Evolutionary conservation across 1,140 invertebrate species (phyloP), one percentile per base, ranked within the genome.

Genomic region (Cyclina sinensis): DNA sequence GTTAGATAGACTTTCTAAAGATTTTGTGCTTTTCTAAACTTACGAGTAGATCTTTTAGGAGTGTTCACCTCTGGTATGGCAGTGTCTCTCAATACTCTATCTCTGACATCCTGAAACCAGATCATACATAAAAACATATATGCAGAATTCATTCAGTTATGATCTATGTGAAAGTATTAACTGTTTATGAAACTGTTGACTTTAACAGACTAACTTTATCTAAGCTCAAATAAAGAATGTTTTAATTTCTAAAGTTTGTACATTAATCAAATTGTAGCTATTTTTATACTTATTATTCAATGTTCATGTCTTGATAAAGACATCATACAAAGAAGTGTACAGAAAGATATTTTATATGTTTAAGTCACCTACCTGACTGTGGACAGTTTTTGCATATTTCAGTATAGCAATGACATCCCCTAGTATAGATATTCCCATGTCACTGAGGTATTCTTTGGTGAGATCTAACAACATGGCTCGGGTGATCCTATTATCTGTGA

Each of bases 401-500:
- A 98, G 95, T 90, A 98, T 98, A 18, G 97, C 97, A 93, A 98
- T 98, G 70, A 98, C 97, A 95, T 98, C 98, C 21, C 98, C 98
- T 96, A 98, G 97, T 24, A 97, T 96, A 0, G 96, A 96, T 7
- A 98, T 98, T 0, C 97, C 98, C 97, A 98, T 98, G 91, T 98
- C 97, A 88, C 96, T 96, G 11, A 98, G 95, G 93, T 98, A 97
- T 93, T 98, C 97, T 94, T 98, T 98, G 88, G 97, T 98, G 1
- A 98, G 95, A 94, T 98, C 98, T 65, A 97, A 93, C 32, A 98
- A 93, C 98, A 98, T 98, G 92, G 98, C 97, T 91, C 96, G 96
- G 92, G 97, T 97, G 46, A 98, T 98, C 76, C 98, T 96, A 94
- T 98, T 98, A 91, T 98, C 97, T 4, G 97, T 97, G 94, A 98